Evolutionary conservation across 1,140 invertebrate genomes (phyloP), one percentile per base, ranked within the genome.

Genomic region (Drosophila bocqueti): DNA sequence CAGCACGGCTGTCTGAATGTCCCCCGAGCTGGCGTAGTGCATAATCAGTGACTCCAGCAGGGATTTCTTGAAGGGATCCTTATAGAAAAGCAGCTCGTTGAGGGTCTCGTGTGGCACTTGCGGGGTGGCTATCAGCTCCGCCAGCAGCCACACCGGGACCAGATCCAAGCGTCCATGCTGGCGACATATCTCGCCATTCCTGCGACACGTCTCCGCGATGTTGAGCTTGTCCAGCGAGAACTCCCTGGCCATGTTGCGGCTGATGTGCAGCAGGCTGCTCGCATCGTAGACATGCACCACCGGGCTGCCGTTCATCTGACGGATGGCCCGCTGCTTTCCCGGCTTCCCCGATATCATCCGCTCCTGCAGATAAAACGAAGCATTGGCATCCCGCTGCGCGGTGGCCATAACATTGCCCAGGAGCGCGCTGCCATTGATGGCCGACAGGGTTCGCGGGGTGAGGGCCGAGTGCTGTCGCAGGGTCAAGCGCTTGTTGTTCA

Each of bases 1-100:
- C 96, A 99, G 98, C 1, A 97, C 98, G 15, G 98, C 96, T 91
- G 97, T 99, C 94, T 99, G 98, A 45, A 99, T 94, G 93, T 99
- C 98, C 5, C 95, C 95, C 52, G 96, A 94, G 74, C 94, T 94
- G 3, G 96, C 96, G 93, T 96, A 97, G 93, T 97, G 96, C 57
- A 95, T 94, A 83, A 97, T 97, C 96, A 99, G 93, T 7, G 96
- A 96, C 89, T 98, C 96, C 61, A 99, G 95, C 67, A 99, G 93
- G 82, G 96, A 95, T 91, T 96, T 96, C 72, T 97, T 97, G 86
- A 98, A 97, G 6, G 98, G 97, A 95, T 98, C 96, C 42, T 85
- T 82, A 52, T 85, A 80, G 38, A 91, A 91, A 1, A 92, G 65
- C 45, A 91, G 63, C 69, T 93, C 83, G 10, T 92, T 52, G 75